phyloP scores from a whole-genome alignment of 2,888 invertebrate genomes.

The Baccha elongata region DNA sequence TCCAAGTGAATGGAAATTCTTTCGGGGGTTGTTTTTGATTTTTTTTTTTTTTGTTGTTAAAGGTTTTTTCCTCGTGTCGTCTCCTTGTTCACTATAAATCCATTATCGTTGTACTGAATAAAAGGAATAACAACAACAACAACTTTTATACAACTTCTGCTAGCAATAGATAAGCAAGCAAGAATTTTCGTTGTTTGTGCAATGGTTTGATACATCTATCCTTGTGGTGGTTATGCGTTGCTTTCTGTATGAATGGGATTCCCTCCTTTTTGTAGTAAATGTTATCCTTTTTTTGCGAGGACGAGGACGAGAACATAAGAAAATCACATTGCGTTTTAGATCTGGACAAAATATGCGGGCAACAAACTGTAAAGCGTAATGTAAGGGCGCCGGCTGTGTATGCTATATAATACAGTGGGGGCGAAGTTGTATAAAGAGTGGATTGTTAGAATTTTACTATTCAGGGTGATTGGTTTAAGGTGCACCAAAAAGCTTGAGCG shows the following conservation, averaged over 20 bases:
- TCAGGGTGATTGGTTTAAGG: too few relatives aligned
- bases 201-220: conserved; percentile 15
- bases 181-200: conserved; percentile 11
- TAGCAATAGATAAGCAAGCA: conserved; percentile 32
- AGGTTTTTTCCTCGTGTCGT: conserved; percentile 7
- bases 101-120: conserved; percentile 41
- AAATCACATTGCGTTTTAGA: conserved; percentile 50
- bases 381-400: conserved; percentile 15
- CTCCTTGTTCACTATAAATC: conserved; percentile 50
- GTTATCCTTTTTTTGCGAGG: conserved; percentile 1
- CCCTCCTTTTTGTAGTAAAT: conserved; percentile 32
- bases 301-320: conserved; percentile 24
- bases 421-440: not conserved
- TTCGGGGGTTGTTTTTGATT: conserved; percentile 54
- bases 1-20: conserved; percentile 50
- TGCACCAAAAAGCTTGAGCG: too few relatives aligned
- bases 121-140: conserved; percentile 38
- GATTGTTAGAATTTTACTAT: too few relatives aligned
- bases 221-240: conserved; percentile 32
- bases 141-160: conserved; percentile 31
- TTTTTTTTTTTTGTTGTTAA: conserved; percentile 1
- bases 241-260: conserved; percentile 60
- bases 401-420: conserved; percentile 47
- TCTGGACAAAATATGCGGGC: conserved; percentile 48
- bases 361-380: conserved; percentile 55